A percentile compares a stretch with the other conserved stretches of the same genome.
Evolutionary conservation across 2,113 vertebrate genomes (phyloP).

Genomic region (Hippopotamus amphibius): DNA sequence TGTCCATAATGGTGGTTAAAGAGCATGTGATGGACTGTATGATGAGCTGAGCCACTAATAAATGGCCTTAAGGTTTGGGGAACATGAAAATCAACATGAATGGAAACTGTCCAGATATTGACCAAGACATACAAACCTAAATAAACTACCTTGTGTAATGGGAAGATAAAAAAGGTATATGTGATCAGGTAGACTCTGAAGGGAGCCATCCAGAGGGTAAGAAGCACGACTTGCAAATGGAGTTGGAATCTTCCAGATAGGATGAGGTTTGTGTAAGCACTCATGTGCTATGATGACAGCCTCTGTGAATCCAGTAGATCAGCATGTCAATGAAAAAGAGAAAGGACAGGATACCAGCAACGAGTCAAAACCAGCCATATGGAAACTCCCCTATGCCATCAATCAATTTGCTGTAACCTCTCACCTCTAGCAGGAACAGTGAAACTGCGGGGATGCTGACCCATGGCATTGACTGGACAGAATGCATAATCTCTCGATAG

Average conservation of each 20-base stretch:
- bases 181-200: slow-evolving; percentile 97
- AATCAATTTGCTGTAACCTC: slow-evolving; percentile 96
- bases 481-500: slow-evolving; percentile 90
- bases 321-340: slow-evolving; percentile 97
- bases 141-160: slow-evolving; percentile 96
- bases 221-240: slow-evolving; percentile 98
- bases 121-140: slow-evolving; percentile 94
- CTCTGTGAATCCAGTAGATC: slow-evolving; percentile 98
- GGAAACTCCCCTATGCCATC: slow-evolving; percentile 90
- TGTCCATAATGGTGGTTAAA: slow-evolving; percentile 98
- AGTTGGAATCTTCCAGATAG: slow-evolving; percentile 95
- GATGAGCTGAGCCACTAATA: slow-evolving; percentile 96
- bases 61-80: slow-evolving; percentile 86
- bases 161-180: slow-evolving; percentile 98
- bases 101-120: slow-evolving; percentile 98
- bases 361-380: slow-evolving; percentile 90
- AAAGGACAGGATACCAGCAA: slow-evolving; percentile 94
- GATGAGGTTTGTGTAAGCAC: slow-evolving; percentile 97
- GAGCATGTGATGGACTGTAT: slow-evolving; percentile 96
- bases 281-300: slow-evolving; percentile 97
- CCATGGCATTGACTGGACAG: slow-evolving; percentile 92
- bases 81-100: slow-evolving; percentile 95
- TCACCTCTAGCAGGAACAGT: slow-evolving; percentile 94
- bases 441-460: slow-evolving; percentile 95
- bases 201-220: slow-evolving; percentile 95